Conservation (phyloP, 2,113 vertebrate species). For the Tupaia chinensis region DNA sequence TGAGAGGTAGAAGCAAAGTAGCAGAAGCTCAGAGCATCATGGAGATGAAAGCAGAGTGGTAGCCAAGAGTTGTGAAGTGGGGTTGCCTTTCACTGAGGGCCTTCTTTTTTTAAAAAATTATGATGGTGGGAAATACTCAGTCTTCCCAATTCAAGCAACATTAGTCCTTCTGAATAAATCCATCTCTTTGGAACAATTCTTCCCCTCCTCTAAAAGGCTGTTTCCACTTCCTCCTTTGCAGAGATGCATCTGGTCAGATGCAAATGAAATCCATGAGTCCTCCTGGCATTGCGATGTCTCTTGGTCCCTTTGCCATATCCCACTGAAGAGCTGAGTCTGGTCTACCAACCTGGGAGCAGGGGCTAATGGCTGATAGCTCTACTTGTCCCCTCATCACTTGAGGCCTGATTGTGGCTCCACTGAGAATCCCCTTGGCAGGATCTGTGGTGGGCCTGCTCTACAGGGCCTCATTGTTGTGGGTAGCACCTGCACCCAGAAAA, state of each 20-base stretch:
- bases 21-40: not conserved
- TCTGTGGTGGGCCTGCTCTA: not conserved
- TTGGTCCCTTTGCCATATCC: not conserved
- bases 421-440: not conserved
- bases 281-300: not conserved
- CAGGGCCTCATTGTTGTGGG: not conserved
- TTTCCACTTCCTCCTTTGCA: not conserved
- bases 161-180: not conserved
- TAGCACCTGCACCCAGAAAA: not conserved
- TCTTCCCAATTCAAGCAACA: not conserved
- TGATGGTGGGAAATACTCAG: not conserved
- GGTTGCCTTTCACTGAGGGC: not conserved
- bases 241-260: not conserved
- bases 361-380: no score
- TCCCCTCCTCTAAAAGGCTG: not conserved
- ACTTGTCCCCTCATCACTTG: not conserved
- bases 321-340: not conserved
- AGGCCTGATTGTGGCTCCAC: not conserved
- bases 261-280: not conserved
- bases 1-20: not conserved
- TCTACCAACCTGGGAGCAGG: not conserved
- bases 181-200: not conserved
- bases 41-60: not conserved
- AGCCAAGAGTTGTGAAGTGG: not conserved
- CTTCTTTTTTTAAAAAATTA: not conserved